phyloP scores from a whole-genome alignment of 1,140 invertebrate species.

The Papilio polyxenes region DNA sequence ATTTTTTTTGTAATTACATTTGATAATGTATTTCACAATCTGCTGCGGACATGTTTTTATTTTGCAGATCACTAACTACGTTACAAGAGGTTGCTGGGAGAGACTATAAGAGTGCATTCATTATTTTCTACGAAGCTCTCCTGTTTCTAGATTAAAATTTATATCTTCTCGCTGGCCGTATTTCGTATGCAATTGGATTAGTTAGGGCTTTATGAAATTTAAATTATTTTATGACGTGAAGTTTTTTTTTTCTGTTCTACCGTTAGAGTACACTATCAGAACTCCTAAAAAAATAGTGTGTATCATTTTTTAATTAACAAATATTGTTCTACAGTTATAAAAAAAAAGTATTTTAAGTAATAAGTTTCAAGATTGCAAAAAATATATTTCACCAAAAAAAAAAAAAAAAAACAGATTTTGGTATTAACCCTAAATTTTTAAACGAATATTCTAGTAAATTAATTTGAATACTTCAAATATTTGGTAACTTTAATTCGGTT shows the following conservation, averaged over 20 bases:
- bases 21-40: not conserved
- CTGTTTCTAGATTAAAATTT: constrained; percentile 36
- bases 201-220: constrained; percentile 28
- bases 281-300: not conserved
- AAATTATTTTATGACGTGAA: constrained; percentile 26
- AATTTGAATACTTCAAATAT: not conserved
- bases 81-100: constrained; percentile 4
- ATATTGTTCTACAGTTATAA: too few species aligned
- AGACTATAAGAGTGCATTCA: constrained; percentile 23
- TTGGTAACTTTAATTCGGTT: not conserved
- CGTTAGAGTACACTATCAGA: not conserved
- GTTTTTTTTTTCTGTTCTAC: not conserved
- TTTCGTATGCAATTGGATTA: constrained; percentile 31
- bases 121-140: constrained; percentile 34
- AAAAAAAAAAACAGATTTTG: not conserved
- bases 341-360: too few species aligned
- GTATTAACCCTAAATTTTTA: not conserved
- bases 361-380: too few species aligned
- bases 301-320: too few species aligned
- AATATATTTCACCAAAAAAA: not conserved
- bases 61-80: constrained; percentile 32
- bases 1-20: not conserved
- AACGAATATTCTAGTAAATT: not conserved
- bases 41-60: constrained; percentile 10
- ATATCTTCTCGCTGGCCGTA: constrained; percentile 15